Evolutionary conservation across 2,797 vertebrate species (phyloP).

Genomic region (Coreius guichenoti): DNA sequence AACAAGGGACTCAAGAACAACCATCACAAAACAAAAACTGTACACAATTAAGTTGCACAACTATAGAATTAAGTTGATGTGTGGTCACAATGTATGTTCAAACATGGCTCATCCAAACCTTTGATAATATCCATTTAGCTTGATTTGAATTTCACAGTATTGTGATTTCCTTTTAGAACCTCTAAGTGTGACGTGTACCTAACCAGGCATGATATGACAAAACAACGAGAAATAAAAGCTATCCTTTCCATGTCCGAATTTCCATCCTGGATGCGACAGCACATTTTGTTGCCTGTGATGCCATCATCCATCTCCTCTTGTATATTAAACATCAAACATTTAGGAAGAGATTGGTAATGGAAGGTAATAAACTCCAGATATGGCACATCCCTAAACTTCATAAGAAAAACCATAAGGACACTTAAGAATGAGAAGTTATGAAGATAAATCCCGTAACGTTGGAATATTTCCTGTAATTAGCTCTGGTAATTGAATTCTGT

Average conservation of each 20-base stretch:
- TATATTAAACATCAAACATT: background rate
- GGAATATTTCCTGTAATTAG: conserved; percentile 47
- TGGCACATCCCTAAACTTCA: background rate
- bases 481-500: conserved; percentile 19
- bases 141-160: background rate
- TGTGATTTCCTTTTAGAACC: background rate
- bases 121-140: background rate
- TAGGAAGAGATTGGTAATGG: background rate
- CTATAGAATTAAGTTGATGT: background rate
- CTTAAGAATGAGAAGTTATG: background rate
- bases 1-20: too few species aligned
- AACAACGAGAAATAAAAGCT: background rate
- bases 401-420: background rate
- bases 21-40: too few species aligned
- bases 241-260: background rate
- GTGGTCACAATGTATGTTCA: background rate
- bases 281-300: background rate
- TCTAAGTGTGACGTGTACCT: background rate
- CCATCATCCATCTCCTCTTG: background rate
- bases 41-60: background rate
- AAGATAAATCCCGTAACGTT: background rate
- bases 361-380: background rate
- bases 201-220: background rate
- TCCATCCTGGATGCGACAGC: background rate
- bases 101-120: background rate